Evolutionary conservation across 2,888 invertebrate species (phyloP), one percentile per base, ranked within the genome.

Genomic region (Monopis laevigella): DNA sequence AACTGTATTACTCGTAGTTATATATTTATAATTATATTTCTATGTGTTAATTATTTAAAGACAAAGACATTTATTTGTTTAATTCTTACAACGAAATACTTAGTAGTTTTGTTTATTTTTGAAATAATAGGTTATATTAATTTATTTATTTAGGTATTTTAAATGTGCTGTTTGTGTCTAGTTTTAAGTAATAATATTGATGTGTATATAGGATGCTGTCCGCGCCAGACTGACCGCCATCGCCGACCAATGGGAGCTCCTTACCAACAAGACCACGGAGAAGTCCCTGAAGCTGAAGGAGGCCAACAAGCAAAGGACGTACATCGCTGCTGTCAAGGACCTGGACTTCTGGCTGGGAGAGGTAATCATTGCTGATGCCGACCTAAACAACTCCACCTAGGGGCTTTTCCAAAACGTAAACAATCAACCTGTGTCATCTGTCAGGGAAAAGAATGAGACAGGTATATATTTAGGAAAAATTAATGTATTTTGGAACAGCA

Each of bases 311-410:
- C 99, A 99, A 68, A 88, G 98, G 50, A 97, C 97, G 0, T 99
- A 98, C 83, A 98, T 99, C 74, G 99, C 99, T 44, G 98, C 96
- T 26, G 98, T 99, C 48, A 99, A 99, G 77, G 99, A 99, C 80
- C 87, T 99, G 51, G 99, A 99, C 82, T 99, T 99, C 82, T 99
- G 99, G 99, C 88, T 99, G 43, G 98, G 98, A 54, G 98, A 99
- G 86, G 75, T 71, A 52, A 38, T 5, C 10, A 24, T 6, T 38
- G 5, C 5, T 29, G 5, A 11, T 5, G 6, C 5, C 5, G 24
- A 24, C 24, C 24, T 24, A 24, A 24, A 24, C 5, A 24, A 5
- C 24, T n/a, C n/a, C n/a, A n/a, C n/a, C n/a, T n/a, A n/a, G n/a
- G n/a, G n/a, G n/a, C n/a, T n/a, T n/a, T n/a, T n/a, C n/a, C n/a